Conservation (phyloP, 2,888 invertebrate genomes). For the Euphydryas editha region DNA sequence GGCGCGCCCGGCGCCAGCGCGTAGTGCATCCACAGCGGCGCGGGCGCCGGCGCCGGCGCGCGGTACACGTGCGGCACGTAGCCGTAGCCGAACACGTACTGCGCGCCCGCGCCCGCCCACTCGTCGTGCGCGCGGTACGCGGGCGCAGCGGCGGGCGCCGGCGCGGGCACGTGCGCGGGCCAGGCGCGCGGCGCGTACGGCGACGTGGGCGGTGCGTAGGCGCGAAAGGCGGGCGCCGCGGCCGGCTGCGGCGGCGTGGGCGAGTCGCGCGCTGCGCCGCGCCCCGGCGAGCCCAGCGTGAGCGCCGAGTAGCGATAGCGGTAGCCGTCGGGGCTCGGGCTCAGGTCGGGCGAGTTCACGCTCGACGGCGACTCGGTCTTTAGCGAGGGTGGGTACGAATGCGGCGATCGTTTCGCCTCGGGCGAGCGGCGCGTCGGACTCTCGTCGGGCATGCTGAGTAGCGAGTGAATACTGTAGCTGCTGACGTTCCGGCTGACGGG, state of each 20-base stretch:
- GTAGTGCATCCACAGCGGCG: slow-evolving; percentile 78
- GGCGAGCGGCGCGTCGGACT: slow-evolving; percentile 66
- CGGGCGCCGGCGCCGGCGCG: slow-evolving; percentile 64
- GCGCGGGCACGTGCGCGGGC: too few relatives aligned
- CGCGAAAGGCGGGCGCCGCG: slow-evolving; percentile 47
- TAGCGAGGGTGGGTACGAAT: slow-evolving; percentile 56
- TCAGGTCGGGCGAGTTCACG: slow-evolving; percentile 71
- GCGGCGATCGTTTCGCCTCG: too few relatives aligned
- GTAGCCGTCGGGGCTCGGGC: slow-evolving; percentile 73
- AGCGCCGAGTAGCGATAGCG: slow-evolving; percentile 68
- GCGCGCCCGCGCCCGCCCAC: slow-evolving; percentile 59
- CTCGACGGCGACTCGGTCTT: slow-evolving; percentile 73
- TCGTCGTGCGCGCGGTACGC: slow-evolving; percentile 56
- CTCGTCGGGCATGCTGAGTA: slow-evolving; percentile 87
- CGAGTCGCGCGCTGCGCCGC: slow-evolving; percentile 62
- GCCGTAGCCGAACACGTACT: slow-evolving; percentile 68
- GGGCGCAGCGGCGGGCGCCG: slow-evolving; percentile 58
- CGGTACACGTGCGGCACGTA: slow-evolving; percentile 68
- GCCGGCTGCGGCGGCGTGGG: slow-evolving; percentile 64
- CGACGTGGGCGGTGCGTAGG: slow-evolving; percentile 47
- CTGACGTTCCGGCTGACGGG: slow-evolving; percentile 81
- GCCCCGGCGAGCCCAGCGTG: slow-evolving; percentile 64
- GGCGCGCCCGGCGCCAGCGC: slow-evolving; percentile 75
- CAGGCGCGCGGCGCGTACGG: slow-evolving; percentile 48
- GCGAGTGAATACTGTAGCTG: slow-evolving; percentile 93